Base-by-base conservation (phyloP, 2,113 vertebrate genomes). In the Pipra filicauda region DNA sequence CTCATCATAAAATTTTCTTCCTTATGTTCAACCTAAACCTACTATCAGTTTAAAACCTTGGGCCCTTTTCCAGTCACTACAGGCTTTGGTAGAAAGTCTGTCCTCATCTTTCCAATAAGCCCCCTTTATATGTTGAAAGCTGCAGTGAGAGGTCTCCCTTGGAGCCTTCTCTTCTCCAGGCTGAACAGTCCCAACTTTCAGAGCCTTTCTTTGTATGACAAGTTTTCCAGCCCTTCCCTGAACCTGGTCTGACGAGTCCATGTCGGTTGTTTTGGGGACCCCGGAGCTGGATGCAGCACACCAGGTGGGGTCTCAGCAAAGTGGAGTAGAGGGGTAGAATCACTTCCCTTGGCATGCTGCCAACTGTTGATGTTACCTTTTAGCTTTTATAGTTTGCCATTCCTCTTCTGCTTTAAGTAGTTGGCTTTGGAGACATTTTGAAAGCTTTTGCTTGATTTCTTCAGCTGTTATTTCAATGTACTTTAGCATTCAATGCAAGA, bases 331-430 rank as follows among this genome's bases (percentile, higher is more conserved):
- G 30, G 18, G 10, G 9, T 5, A 61, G 37, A 71, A 65, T 74
- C 30, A 8, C 17, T 37, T 82, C 28, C 9, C n/a, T 78, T 0
- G 0, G 31, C 22, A 28, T 64, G 21, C n/a, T 85, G 24, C 14
- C 8, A 8, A 8, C 23, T 1, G 1, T 6, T 72, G 31, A 44
- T 78, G 27, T 12, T 84, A 44, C 19, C 27, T 91, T 89, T 61
- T 49, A n/a, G 49, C 54, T 65, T 84, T 13, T 62, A 5, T 59
- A 75, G 16, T 31, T 78, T 88, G 33, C 28, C 3, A 4, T 71
- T 88, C 24, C 35, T 85, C 14, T 80, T 84, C 55, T 70, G 18
- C 43, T 73, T 26, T 37, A 28, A 49, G 28, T 72, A 18, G 70
- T 85, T 67, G 26, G 15, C 2, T 67, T 65, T 77, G 54, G 30